Evolutionary conservation across 2,113 vertebrate genomes (phyloP), one percentile per base, ranked within the genome.

Genomic region (Proteles cristata): DNA sequence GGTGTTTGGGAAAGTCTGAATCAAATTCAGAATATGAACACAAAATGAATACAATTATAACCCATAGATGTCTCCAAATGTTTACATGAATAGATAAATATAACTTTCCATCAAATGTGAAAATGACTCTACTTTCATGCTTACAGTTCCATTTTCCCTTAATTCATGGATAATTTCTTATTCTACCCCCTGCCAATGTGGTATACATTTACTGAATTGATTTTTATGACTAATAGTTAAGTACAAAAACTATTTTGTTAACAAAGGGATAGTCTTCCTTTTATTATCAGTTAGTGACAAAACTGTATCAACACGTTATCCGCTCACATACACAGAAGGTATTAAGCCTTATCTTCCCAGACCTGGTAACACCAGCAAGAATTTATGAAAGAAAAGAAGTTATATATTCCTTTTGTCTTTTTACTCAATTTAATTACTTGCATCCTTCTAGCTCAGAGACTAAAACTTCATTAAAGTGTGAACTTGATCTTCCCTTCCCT

Each of bases 381-480:
- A 3, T 83, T 73, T 69, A 73, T 76, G 4, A 53, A 73, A 88
- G 35, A 90, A 65, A 81, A 48, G 7, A 94, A 26, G 5, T 23
- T 35, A 23, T 66, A 53, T 43, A 53, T 94, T 45, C 2, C 35
- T 84, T 35, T 25, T 94, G 16, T 28, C 17, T 77, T 96, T 81
- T 88, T 61, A 43, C 63, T 90, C 45, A 77, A n/a, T 16, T 89
- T 35, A 76, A 28, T 66, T 61, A n/a, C 23, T 87, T 97, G 58
- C 21, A 7, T 28, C 43, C 23, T 83, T 1, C 21, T 87, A 85
- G 12, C 25, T 77, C 39, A 55, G 21, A 63, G 1, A 43, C 12
- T 73, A 66, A 65, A 81, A 66, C n/a, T 90, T 0, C 0, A 3
- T 26, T 91, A n/a, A 97, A 53, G 0, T 53, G 76, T 19, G 91